Evolutionary conservation across 2,113 vertebrate genomes (phyloP).

Genomic region (Setophaga petechia): DNA sequence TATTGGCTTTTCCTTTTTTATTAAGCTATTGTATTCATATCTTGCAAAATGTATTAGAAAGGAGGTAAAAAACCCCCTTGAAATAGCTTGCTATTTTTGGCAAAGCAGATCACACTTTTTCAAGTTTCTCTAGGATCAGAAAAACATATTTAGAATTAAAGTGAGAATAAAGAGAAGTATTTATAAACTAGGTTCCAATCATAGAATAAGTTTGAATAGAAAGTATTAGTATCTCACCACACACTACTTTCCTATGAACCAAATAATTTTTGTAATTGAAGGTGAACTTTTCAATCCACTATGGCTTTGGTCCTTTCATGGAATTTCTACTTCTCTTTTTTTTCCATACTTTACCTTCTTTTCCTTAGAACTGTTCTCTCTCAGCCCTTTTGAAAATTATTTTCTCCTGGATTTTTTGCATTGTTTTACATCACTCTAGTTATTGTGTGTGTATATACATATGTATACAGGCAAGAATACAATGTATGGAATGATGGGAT

Average conservation of each 20-base stretch:
- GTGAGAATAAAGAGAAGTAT: background rate
- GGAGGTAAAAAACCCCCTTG: background rate
- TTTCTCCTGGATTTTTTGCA: background rate
- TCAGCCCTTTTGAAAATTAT: background rate
- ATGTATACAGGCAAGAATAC: background rate
- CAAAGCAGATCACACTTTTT: slow-evolving; percentile 12
- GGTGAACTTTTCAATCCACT: background rate
- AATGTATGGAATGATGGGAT: background rate
- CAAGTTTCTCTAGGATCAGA: background rate
- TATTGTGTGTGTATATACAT: background rate
- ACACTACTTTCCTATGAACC: background rate
- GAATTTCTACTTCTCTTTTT: background rate
- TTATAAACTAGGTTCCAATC: background rate
- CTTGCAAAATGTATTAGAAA: slow-evolving; percentile 1
- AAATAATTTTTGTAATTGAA: background rate
- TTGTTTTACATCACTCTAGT: background rate
- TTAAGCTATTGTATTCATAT: slow-evolving; percentile 12
- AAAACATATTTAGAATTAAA: background rate
- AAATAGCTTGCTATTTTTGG: slow-evolving; percentile 2
- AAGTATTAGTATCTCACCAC: background rate
- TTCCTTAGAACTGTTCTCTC: background rate
- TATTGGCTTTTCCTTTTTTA: background rate
- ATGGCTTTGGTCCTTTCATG: background rate
- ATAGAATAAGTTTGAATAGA: background rate
- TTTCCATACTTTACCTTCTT: background rate